phyloP scores from a whole-genome alignment of 2,888 invertebrate genomes.

The Zhuqinia jingwanae region DNA sequence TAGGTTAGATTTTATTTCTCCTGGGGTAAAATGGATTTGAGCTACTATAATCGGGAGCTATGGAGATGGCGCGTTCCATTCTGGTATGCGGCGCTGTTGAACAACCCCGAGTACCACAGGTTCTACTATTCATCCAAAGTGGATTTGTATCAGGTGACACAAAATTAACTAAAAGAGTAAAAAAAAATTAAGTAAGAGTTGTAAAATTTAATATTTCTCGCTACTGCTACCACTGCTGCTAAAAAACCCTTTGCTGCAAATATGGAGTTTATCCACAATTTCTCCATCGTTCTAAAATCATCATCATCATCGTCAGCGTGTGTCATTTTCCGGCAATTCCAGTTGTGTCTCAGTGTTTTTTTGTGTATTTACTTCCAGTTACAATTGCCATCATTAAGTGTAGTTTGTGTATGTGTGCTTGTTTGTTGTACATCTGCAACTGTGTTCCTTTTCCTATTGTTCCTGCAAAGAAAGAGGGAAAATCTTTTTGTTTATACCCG shows the following conservation, averaged over 20 bases:
- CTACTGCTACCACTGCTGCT: constrained; percentile 1
- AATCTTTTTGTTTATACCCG: not conserved
- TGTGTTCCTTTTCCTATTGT: too few species aligned
- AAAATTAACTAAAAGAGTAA: constrained; percentile 24
- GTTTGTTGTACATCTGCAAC: not conserved
- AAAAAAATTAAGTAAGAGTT: constrained; percentile 22
- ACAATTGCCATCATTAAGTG: not conserved
- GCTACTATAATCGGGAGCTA: constrained; percentile 62
- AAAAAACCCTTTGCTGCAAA: not conserved
- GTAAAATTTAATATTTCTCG: not conserved
- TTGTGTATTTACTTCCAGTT: constrained; percentile 13
- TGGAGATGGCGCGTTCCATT: constrained; percentile 77
- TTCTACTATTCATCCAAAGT: constrained; percentile 78
- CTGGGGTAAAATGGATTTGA: constrained; percentile 55
- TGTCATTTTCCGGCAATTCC: constrained; percentile 5
- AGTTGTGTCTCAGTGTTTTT: constrained; percentile 20
- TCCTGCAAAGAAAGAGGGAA: not conserved
- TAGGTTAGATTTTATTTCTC: not conserved
- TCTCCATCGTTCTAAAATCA: too few species aligned
- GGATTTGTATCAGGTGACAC: constrained; percentile 77
- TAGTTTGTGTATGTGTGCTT: constrained; percentile 18
- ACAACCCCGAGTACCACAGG: constrained; percentile 72
- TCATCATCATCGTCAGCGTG: constrained; percentile 20
- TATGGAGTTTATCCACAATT: not conserved
- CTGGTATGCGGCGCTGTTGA: constrained; percentile 73